Base-by-base conservation (phyloP, 2,113 vertebrate genomes). In the Thinocorus orbignyianus region DNA sequence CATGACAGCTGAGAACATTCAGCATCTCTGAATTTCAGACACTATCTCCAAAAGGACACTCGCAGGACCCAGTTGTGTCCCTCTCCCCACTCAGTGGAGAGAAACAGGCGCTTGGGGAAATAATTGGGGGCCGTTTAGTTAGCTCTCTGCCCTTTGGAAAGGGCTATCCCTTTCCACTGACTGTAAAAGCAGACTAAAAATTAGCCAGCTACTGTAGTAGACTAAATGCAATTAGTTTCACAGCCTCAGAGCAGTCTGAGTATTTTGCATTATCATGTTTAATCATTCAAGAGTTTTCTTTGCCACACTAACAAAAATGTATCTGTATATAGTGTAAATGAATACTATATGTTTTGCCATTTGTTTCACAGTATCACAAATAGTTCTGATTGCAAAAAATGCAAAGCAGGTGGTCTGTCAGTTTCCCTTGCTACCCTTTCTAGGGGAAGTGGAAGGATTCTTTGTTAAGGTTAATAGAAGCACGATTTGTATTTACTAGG, bases 361-460 rank as follows among this genome's bases (percentile, higher is more conserved):
- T 71, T 84, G 51, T 35, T 66, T 1, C 17, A 62, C 11, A 64
- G 12, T 20, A 42, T 73, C 44, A 30, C 39, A 30, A 65, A 37
- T 55, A 2, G 4, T 64, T 60, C 3, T 2, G 17, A 49, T 6
- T 49, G 72, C 51, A 17, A 88, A 86, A 92, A 74, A 68, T 1
- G 55, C 17, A 15, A 66, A 91, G 39, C 9, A 3, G n/a, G 55
- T 86, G 68, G 85, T 90, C 92, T 96, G 93, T 88, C 92, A 96
- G 92, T 95, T 93, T 91, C 89, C 94, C 89, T 83, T 81, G 48
- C 58, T n/a, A 77, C 20, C 37, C 39, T 3, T 73, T 82, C 65
- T 8, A 88, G 31, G 12, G 41, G n/a, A 82, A 72, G 46, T 39
- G 64, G 69, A 93, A 87, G 81, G 49, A 76, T 58, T 90, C 62